Base-by-base conservation (phyloP, 2,113 vertebrate genomes). In the Aspidoscelis tigris region DNA sequence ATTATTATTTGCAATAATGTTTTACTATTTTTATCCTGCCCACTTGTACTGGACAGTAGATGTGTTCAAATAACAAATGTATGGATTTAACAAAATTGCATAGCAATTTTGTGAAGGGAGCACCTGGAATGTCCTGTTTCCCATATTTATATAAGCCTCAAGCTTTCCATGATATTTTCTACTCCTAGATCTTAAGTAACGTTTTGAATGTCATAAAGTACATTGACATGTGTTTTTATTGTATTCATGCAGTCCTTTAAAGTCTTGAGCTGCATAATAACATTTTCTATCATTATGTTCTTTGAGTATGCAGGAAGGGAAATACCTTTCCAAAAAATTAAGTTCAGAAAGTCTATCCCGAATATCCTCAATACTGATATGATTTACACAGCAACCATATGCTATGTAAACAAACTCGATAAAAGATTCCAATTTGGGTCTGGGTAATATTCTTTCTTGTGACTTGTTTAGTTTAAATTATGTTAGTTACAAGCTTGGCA, bases 401-500 rank as follows among this genome's bases (percentile, higher is more conserved):
- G 75, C 55, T 86, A 44, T 44, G 66, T 21, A 78, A 53, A 61
- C 2, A 86, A 87, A 84, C 53, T 16, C 90, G 84, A 80, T 73
- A 82, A 81, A 85, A 24, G 43, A 84, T 24, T 78, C 43, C 0
- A 80, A 6, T 89, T 41, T 7, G 16, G 78, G 76, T 90, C 91
- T 89, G 83, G 24, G 33, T 80, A 84, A 86, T 84, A 82, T 74
- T 88, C 74, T 78, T 93, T 76, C 84, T 81, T 84, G 84, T 79
- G 84, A 84, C 75, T 88, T 85, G 85, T 89, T 92, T 90, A 84
- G 83, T 90, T 87, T 79, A 84, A 90, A 88, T 86, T 86, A 89
- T 94, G 92, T 91, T 91, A 89, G 90, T 93, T 91, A 88, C 75
- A 89, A 89, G 70, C 89, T 88, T 84, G 73, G 82, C 75, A 81